Evolutionary conservation across 2,888 invertebrate genomes (phyloP), one percentile per base, ranked within the genome.

Genomic region (Eretmocerus hayati): DNA sequence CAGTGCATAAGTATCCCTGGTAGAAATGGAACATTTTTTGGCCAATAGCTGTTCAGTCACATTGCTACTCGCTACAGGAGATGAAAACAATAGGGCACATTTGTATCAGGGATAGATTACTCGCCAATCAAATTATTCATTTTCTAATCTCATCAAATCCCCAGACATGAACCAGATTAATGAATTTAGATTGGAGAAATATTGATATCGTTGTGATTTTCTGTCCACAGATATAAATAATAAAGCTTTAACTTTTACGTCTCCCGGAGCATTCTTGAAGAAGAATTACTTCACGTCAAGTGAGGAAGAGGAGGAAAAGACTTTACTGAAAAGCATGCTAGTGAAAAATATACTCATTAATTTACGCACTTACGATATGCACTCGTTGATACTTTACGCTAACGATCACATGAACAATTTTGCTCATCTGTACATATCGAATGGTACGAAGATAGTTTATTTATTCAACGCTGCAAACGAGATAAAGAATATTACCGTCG

Each of bases 371-470:
- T 90, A 90, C 65, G 88, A 88, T 61, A 77, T 80, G 32, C 81
- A 86, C 57, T 84, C 90, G 0, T 72, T 94, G 59, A 83, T 94
- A 16, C 74, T 94, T 6, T 94, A 94, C 65, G 90, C 91, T 26
- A 90, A 93, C 65, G 94, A 95, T 70, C 87, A 93, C 69, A 75
- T 90, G 50, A 93, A 93, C 67, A 95, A 95, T 71, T 94, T 94
- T 69, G 84, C 92, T 42, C 93, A 93, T 70, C 73, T 93, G 22
- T 90, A 88, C 70, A 83, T 92, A 53, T 81, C 85, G 56, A 84
- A 84, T 53, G 85, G 86, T 13, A 84, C 84, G 8, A 81, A 83
- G 72, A 85, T 92, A 20, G 83, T 90, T 36, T 90, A 90, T 63
- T 74, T 90, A 3, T 92, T 90, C 70, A 93, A 93, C 67, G 79